Percentiles rank a stretch among this genome's conserved stretches.
phyloP scores from a whole-genome alignment of 2,888 invertebrate genomes.

The Hemaris fuciformis region DNA sequence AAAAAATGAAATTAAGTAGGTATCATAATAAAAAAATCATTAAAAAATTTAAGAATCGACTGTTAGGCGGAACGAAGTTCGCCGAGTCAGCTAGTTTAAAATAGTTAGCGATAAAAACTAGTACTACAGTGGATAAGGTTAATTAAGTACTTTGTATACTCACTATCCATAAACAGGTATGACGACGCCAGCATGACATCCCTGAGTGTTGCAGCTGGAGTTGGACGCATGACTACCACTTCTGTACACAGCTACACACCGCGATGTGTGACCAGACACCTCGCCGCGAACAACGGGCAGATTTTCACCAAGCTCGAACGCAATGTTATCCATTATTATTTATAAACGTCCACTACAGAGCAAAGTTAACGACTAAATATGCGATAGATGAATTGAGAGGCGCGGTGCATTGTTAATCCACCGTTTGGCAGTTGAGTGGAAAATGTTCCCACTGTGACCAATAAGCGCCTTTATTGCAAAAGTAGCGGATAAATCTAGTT shows the following conservation, averaged over 20 bases:
- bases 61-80: too few species aligned
- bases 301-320: slow-evolving; percentile 55
- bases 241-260: slow-evolving; percentile 34
- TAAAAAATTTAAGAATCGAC: too few species aligned
- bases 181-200: slow-evolving; percentile 18
- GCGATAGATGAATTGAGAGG: slow-evolving; percentile 27
- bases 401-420: slow-evolving; percentile 50
- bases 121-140: background rate
- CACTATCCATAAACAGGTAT: slow-evolving; percentile 46
- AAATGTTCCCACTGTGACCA: slow-evolving; percentile 28
- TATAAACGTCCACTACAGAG: slow-evolving; percentile 15
- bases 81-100: too few species aligned
- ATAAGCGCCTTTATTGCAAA: slow-evolving; percentile 27
- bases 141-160: slow-evolving; percentile 35
- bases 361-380: slow-evolving; percentile 31
- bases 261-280: slow-evolving; percentile 16
- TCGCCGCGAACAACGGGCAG: slow-evolving; percentile 33
- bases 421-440: slow-evolving; percentile 43
- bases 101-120: too few species aligned
- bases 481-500: background rate
- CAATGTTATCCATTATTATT: slow-evolving; percentile 58
- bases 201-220: slow-evolving; percentile 11
- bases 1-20: too few species aligned
- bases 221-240: slow-evolving; percentile 21
- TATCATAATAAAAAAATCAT: too few species aligned